A percentile compares a stretch with the other conserved stretches of the same genome.
These are phyloP conservation scores for Solenopsis invicta DNA, from an alignment of 1,140 invertebrate species.

Conservation along the genomic window DNA sequence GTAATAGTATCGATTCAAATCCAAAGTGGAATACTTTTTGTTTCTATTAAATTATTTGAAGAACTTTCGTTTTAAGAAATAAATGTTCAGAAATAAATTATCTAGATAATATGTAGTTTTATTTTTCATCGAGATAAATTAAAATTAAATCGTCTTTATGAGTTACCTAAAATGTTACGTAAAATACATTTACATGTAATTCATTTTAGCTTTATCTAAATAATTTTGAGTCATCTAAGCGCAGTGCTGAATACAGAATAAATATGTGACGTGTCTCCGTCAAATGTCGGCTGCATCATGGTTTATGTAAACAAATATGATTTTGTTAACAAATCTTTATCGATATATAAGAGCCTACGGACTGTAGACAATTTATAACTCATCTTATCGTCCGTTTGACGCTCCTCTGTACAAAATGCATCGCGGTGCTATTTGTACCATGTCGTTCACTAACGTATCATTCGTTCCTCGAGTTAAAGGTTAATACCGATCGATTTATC, in stretches of 20 bases:
- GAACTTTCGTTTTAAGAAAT: too few species aligned
- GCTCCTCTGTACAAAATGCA: constrained; percentile 13
- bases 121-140: too few species aligned
- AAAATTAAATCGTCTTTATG: too few species aligned
- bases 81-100: too few species aligned
- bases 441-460: constrained; percentile 49
- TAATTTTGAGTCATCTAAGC: too few species aligned
- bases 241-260: background rate
- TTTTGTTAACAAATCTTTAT: constrained; percentile 11
- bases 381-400: background rate
- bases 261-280: background rate
- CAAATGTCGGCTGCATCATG: background rate
- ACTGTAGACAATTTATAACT: background rate
- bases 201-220: too few species aligned
- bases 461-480: constrained; percentile 47
- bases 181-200: too few species aligned
- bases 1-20: too few species aligned
- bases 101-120: too few species aligned
- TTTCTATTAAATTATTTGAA: too few species aligned
- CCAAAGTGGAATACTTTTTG: too few species aligned
- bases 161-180: too few species aligned
- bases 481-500: constrained; percentile 62
- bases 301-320: background rate
- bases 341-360: background rate
- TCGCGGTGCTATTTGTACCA: constrained; percentile 42